phyloP scores from a whole-genome alignment of 2,888 invertebrate genomes.

The Odontomyia ornata region DNA sequence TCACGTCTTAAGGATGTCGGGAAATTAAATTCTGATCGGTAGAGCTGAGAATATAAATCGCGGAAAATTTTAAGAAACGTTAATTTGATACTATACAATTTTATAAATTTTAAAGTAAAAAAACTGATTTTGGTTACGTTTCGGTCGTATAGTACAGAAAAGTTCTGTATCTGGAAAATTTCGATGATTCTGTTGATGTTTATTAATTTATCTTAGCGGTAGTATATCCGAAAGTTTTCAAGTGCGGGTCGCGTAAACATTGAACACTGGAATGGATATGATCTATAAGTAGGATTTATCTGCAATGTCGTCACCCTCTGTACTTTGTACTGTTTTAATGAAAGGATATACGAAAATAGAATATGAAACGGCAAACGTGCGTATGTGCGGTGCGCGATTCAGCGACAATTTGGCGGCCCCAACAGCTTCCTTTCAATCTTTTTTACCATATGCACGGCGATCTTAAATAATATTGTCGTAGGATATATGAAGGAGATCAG shows the following conservation, averaged over 20 bases:
- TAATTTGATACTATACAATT: too few relatives aligned
- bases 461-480: slow-evolving; percentile 27
- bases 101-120: too few relatives aligned
- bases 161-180: too few relatives aligned
- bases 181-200: not conserved
- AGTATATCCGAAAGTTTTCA: not conserved
- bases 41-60: not conserved
- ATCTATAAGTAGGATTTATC: slow-evolving; percentile 13
- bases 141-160: too few relatives aligned
- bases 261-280: not conserved
- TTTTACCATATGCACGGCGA: not conserved
- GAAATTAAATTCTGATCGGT: not conserved
- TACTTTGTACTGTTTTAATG: slow-evolving; percentile 38
- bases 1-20: slow-evolving; percentile 8
- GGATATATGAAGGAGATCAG: not conserved
- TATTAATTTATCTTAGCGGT: not conserved
- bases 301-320: slow-evolving; percentile 43
- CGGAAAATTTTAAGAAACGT: not conserved
- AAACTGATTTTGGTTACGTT: too few relatives aligned
- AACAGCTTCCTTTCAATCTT: slow-evolving; percentile 37
- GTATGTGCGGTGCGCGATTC: slow-evolving; percentile 21
- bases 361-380: slow-evolving; percentile 37
- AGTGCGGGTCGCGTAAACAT: not conserved
- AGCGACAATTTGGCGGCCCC: slow-evolving; percentile 28
- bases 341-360: slow-evolving; percentile 45